These are phyloP conservation scores for Propithecus perrieri DNA, from an alignment of 2,797 vertebrate species.

Conservation along the genomic window DNA sequence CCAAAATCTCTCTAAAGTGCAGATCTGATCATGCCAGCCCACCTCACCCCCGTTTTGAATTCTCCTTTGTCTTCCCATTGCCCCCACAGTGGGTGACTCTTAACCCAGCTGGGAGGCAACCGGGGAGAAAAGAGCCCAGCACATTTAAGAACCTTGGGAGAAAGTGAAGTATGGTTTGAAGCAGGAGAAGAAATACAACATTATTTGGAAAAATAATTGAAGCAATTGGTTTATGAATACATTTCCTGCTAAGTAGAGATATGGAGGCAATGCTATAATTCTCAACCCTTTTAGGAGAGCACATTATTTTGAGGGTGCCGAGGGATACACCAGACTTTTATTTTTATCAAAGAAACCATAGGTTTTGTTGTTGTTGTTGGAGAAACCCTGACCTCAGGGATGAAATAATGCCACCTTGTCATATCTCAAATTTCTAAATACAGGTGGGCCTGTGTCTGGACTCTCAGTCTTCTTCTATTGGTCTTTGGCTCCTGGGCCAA, in stretches of 20 bases:
- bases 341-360: neutral
- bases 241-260: neutral
- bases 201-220: conserved; percentile 2
- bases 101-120: neutral
- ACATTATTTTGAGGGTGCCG: neutral
- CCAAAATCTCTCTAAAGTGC: neutral
- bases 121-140: neutral
- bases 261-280: neutral
- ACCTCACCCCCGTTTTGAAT: neutral
- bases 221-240: neutral
- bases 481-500: neutral
- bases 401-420: neutral
- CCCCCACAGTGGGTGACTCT: neutral
- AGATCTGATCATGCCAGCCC: neutral
- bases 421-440: neutral
- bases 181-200: neutral
- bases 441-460: neutral
- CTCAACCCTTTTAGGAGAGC: neutral
- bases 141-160: neutral
- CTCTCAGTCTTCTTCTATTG: neutral
- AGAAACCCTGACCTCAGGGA: neutral
- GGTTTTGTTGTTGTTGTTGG: neutral
- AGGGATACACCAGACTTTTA: neutral
- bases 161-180: neutral
- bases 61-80: neutral